A percentile compares a stretch with the other conserved stretches of the same genome.
phyloP scores from a whole-genome alignment of 1,140 invertebrate genomes.

The Andrena cerasifolii region DNA sequence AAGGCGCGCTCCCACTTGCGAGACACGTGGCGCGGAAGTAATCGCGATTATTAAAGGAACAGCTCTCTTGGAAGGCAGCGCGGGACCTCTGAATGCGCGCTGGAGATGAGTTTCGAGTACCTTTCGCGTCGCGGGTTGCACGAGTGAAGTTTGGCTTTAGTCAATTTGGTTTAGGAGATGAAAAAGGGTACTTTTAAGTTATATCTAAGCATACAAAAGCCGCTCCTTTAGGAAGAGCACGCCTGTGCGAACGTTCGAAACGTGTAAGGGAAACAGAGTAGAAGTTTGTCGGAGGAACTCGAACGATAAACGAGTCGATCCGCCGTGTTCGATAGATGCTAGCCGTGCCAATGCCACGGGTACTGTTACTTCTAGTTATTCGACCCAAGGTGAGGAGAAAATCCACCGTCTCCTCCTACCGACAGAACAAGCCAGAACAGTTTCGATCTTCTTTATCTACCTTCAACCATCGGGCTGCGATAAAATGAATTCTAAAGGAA shows the following conservation, averaged over 20 bases:
- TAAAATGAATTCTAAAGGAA: no score
- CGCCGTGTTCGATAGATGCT: slow-evolving; percentile 16
- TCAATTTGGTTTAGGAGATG: no score
- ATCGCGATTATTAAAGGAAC: no score
- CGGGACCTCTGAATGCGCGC: no score
- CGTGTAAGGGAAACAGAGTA: background rate
- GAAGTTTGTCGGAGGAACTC: slow-evolving; percentile 32
- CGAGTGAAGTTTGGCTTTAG: no score
- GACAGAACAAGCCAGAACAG: background rate
- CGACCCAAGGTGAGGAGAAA: slow-evolving; percentile 52
- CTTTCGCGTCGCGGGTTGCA: no score
- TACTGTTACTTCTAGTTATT: slow-evolving; percentile 67
- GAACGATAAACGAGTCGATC: slow-evolving; percentile 37
- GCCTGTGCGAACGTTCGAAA: background rate
- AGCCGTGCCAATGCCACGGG: slow-evolving; percentile 47
- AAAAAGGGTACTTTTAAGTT: no score
- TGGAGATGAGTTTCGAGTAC: no score
- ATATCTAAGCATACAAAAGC: background rate
- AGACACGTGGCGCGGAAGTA: no score
- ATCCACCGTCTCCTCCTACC: background rate
- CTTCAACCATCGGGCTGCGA: no score
- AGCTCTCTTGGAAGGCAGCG: no score
- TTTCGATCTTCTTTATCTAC: background rate
- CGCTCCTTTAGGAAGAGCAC: background rate
- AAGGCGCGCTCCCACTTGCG: no score